phyloP scores from a whole-genome alignment of 2,888 invertebrate species.

The Chrysodeixis includens region DNA sequence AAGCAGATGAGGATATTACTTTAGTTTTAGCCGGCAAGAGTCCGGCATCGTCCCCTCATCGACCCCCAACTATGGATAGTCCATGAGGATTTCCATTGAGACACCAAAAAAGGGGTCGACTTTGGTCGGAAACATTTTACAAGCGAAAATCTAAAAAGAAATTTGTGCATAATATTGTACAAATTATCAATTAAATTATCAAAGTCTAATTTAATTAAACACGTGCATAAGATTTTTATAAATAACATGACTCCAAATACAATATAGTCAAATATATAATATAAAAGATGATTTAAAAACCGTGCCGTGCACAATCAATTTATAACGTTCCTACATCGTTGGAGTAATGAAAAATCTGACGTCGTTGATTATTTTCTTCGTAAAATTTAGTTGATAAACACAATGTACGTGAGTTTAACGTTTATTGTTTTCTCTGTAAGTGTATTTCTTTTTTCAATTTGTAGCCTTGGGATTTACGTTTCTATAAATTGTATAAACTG shows the following conservation, averaged over 20 bases:
- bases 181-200: no score
- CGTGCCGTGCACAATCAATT: constrained; percentile 46
- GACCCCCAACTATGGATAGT: no score
- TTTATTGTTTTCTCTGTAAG: constrained; percentile 49
- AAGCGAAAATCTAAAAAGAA: no score
- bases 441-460: constrained; percentile 24
- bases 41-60: no score
- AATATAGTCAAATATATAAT: neutral
- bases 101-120: no score
- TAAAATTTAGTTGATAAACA: constrained; percentile 49
- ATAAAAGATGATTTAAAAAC: constrained; percentile 21
- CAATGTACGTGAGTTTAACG: constrained; percentile 53
- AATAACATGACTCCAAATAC: constrained; percentile 6
- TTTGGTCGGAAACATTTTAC: no score
- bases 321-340: constrained; percentile 19
- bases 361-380: constrained; percentile 42
- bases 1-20: no score
- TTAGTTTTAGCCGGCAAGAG: no score
- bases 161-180: no score
- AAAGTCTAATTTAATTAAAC: neutral
- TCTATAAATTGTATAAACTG: neutral
- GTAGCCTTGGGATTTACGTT: constrained; percentile 10
- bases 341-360: constrained; percentile 48
- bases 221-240: neutral
- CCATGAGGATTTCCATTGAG: no score